phyloP scores from a whole-genome alignment of 2,888 invertebrate species.

The Agrilus mali region DNA sequence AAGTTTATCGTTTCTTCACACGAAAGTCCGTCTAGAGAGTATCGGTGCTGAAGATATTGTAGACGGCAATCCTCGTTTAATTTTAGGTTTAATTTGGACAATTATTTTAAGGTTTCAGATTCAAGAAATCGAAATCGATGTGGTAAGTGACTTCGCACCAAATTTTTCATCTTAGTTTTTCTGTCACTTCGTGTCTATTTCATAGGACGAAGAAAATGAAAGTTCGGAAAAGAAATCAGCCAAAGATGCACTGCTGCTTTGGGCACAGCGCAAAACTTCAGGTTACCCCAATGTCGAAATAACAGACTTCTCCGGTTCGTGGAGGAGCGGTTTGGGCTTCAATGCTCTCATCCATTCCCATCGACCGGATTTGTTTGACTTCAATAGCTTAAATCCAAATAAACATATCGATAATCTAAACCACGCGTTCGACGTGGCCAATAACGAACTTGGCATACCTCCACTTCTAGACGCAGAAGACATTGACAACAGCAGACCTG shows the following conservation, averaged over 20 bases:
- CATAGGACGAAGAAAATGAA: constrained; percentile 85
- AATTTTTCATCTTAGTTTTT: not conserved
- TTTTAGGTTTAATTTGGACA: constrained; percentile 97
- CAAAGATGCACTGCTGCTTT: constrained; percentile 92
- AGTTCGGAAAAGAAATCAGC: constrained; percentile 97
- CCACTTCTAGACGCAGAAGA: constrained; percentile 91
- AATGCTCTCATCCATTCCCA: constrained; percentile 98
- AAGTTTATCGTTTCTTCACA: constrained; percentile 88
- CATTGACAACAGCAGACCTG: constrained; percentile 85
- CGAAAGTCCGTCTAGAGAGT: constrained; percentile 93
- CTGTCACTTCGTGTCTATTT: constrained; percentile 4
- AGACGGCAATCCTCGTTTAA: constrained; percentile 92
- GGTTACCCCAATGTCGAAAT: constrained; percentile 86
- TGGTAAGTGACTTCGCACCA: constrained; percentile 45
- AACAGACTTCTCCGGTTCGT: constrained; percentile 83
- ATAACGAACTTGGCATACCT: constrained; percentile 85
- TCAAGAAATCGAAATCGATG: constrained; percentile 95
- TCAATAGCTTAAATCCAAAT: constrained; percentile 61
- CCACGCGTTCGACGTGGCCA: constrained; percentile 93
- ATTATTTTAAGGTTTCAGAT: constrained; percentile 98
- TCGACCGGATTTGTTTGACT: constrained; percentile 89
- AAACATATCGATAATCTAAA: constrained; percentile 92
- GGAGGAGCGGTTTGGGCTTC: constrained; percentile 94
- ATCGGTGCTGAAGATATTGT: constrained; percentile 99
- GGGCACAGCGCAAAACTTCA: constrained; percentile 97